These are phyloP conservation scores for Takifugu bimaculatus DNA, from an alignment of 2,113 vertebrate species.

Conservation along the genomic window DNA sequence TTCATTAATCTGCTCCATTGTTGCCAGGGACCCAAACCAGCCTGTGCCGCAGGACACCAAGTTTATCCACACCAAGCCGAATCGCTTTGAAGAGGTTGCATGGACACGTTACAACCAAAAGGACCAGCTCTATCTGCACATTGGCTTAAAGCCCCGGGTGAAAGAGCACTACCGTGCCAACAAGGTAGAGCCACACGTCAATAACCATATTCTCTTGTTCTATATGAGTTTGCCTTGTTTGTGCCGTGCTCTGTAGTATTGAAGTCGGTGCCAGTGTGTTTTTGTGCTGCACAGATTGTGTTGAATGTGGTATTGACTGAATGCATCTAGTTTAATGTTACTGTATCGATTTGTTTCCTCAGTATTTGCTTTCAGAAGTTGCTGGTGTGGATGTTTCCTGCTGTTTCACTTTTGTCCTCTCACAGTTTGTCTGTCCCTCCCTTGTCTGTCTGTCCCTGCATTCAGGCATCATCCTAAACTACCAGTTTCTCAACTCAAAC, in stretches of 20 bases:
- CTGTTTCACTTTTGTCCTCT: too few species aligned
- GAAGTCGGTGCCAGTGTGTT: too few species aligned
- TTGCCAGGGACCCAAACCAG: conserved; percentile 91
- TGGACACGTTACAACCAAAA: conserved; percentile 99
- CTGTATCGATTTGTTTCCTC: too few species aligned
- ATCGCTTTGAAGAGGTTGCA: conserved; percentile 97
- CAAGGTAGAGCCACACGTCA: conserved; percentile 67
- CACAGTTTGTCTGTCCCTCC: too few species aligned
- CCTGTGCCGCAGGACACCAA: conserved; percentile 98
- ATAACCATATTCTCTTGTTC: neutral
- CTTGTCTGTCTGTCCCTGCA: too few species aligned
- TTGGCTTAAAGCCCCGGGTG: conserved; percentile 95
- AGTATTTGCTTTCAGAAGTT: too few species aligned
- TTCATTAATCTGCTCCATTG: neutral
- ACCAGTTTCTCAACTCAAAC: neutral
- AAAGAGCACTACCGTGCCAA: conserved; percentile 98
- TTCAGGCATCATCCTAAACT: neutral
- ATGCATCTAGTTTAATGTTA: too few species aligned
- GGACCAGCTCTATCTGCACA: conserved; percentile 96
- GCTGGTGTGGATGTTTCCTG: too few species aligned
- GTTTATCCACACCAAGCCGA: conserved; percentile 98
- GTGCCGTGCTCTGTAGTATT: neutral
- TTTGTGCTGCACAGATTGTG: too few species aligned
- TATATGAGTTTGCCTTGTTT: neutral
- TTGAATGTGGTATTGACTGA: too few species aligned